Conservation (phyloP, 2,888 invertebrate species). For the Heliconius sara region DNA sequence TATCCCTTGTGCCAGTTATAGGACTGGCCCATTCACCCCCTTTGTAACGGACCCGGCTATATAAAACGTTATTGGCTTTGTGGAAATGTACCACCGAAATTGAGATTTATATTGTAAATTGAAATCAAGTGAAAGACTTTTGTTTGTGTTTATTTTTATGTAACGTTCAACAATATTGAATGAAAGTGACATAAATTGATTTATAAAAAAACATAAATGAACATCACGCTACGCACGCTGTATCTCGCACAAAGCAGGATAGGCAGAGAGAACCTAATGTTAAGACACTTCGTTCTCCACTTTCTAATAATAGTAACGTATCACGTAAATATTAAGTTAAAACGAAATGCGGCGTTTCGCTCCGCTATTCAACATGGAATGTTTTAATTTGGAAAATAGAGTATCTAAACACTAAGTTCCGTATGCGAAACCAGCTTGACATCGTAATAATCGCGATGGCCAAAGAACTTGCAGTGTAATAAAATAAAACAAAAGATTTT, state of each 20-base stretch:
- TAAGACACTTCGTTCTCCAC: too few relatives aligned
- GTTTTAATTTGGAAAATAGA: background rate
- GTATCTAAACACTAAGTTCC: background rate
- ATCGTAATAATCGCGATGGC: background rate
- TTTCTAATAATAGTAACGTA: too few relatives aligned
- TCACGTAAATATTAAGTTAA: too few relatives aligned
- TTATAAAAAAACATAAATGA: background rate
- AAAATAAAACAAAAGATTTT: background rate
- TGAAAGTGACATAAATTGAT: background rate
- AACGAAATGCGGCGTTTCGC: too few relatives aligned
- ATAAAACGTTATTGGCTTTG: conserved; percentile 20
- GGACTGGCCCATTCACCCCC: conserved; percentile 16
- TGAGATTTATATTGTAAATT: conserved; percentile 2
- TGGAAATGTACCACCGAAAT: background rate
- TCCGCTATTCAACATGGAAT: too few relatives aligned
- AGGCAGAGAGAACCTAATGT: too few relatives aligned
- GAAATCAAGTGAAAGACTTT: background rate
- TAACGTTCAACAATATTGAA: background rate
- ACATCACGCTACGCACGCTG: too few relatives aligned
- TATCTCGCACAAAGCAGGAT: too few relatives aligned
- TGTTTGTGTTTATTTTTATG: background rate
- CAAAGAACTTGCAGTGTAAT: background rate
- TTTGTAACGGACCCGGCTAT: conserved; percentile 16
- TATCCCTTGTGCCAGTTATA: conserved; percentile 22
- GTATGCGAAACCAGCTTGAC: background rate